phyloP scores from a whole-genome alignment of 2,113 vertebrate species.

The Grammomys dolichurus region DNA sequence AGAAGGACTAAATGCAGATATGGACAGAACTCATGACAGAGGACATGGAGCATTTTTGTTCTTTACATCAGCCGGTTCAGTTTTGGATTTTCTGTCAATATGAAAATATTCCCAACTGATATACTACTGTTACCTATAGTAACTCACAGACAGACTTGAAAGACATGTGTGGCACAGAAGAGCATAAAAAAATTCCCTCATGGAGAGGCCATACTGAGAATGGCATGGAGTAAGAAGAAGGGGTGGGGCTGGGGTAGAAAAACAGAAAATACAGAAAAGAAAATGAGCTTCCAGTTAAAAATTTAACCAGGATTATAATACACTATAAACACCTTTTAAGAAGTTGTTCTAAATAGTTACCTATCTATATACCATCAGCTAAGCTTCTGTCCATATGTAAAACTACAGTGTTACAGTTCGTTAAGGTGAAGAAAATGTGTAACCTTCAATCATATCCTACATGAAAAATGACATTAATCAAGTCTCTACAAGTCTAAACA shows the following conservation, averaged over 20 bases:
- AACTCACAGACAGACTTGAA: background rate
- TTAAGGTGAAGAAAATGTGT: background rate
- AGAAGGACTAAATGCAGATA: background rate
- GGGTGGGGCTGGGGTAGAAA: background rate
- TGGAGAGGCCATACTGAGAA: background rate
- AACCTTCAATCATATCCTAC: background rate
- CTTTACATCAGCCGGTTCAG: background rate
- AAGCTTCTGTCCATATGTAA: background rate
- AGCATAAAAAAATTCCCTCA: background rate
- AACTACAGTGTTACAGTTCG: background rate
- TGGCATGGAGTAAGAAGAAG: background rate
- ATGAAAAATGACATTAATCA: constrained; percentile 31
- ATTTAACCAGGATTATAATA: background rate
- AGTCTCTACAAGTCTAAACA: constrained; percentile 14
- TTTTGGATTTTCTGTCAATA: background rate
- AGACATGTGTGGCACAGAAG: background rate
- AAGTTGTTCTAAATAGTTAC: background rate
- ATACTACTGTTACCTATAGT: background rate
- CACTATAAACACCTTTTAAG: background rate
- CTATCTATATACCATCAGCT: background rate
- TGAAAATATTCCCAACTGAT: constrained; percentile 16
- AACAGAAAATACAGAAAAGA: background rate
- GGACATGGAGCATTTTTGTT: background rate
- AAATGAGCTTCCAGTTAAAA: background rate
- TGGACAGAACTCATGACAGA: background rate